Base-by-base conservation (phyloP, 2,113 vertebrate species). In the Hylia prasina region DNA sequence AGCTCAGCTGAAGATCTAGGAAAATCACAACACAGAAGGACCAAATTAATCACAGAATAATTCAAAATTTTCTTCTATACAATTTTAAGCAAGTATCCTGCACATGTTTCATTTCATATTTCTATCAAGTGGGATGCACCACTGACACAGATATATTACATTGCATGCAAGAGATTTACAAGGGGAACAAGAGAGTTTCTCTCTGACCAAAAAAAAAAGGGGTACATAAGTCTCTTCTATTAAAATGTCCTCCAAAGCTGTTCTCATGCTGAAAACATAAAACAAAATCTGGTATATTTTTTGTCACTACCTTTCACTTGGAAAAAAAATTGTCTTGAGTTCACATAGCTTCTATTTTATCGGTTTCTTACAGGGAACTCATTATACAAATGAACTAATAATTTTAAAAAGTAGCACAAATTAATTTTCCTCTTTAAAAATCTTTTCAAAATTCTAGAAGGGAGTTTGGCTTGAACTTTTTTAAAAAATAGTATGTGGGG, bases 401-500 rank as follows among this genome's bases (percentile, higher is more conserved):
- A 30, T 33, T 53, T 35, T 44, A 4, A 51, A 37, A 79, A 53
- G 11, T 24, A 75, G 25, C 8, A 79, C 8, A 51, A 66, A 87
- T 22, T 28, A 42, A 47, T 54, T 84, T 80, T 54, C 4, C 4
- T 54, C 6, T 50, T 63, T 45, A 61, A 61, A 77, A 81, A 69
- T 21, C 1, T 60, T 12, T 71, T 87, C 20, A 68, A 11, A 39
- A 30, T 40, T 60, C 48, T 24, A 87, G 90, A 77, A 54, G 6
- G 4, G 9, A 27, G 4, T 44, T 71, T 18, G 18, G 60, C 10
- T 39, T 65, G 13, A 64, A 12, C 9, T 50, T 3, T 39, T 65
- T 28, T 6, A 2, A 47, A 39, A 56, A 84, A 37, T 3, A 48
- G 0, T 9, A 2, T 39, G 4, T 33, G 6, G 56, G n/a, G 66